Evolutionary conservation across 2,888 invertebrate genomes (phyloP).

Genomic region (Aricia artaxerxes): DNA sequence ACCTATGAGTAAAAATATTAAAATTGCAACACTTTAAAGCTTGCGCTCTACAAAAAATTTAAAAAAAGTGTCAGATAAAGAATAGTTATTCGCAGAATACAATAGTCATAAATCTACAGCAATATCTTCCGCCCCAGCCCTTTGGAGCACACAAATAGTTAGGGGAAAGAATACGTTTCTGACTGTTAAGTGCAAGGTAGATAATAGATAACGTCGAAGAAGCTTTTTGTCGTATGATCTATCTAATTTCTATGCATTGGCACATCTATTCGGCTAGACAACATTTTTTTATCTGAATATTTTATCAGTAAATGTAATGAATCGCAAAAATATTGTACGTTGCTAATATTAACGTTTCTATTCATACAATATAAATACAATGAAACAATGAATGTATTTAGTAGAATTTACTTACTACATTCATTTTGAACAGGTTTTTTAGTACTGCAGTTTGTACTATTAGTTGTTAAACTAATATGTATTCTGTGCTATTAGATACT

Average conservation of each 20-base stretch:
- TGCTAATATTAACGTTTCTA: no score
- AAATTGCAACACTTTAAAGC: background rate
- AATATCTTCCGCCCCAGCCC: slow-evolving; percentile 40
- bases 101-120: slow-evolving; percentile 40
- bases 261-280: background rate
- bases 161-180: slow-evolving; percentile 36
- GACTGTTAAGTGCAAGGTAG: background rate
- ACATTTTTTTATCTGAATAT: no score
- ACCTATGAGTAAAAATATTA: no score
- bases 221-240: background rate
- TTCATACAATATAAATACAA: no score
- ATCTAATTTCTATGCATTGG: slow-evolving; percentile 17
- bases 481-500: no score
- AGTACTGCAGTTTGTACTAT: no score
- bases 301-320: no score
- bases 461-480: no score
- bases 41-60: background rate
- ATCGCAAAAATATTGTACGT: no score
- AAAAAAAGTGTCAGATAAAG: background rate
- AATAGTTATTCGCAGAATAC: background rate
- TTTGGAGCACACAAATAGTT: slow-evolving; percentile 54
- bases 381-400: no score
- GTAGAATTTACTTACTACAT: no score
- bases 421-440: no score
- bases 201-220: background rate